Base-by-base conservation (phyloP, 2,113 vertebrate genomes). In the Chamaea fasciata region DNA sequence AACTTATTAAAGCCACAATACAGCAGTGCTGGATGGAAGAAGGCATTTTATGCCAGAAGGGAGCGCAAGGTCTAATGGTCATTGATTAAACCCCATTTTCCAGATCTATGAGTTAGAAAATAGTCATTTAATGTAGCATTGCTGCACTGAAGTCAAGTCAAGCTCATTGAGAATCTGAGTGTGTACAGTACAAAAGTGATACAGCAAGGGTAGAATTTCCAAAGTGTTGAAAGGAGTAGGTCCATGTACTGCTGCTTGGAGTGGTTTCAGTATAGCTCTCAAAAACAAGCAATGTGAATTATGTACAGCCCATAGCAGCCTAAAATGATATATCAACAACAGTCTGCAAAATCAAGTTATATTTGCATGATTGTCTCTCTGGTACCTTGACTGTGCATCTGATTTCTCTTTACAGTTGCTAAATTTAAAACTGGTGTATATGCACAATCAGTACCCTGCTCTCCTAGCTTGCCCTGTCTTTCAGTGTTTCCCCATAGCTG, bases 31-130 rank as follows among this genome's bases (percentile, higher is more conserved):
- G 81, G 74, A 91, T 96, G 83, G 84, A 91, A 87, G 81, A 95
- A 95, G 67, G 69, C 87, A 94, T 97, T 96, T 95, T 95, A 73
- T 95, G 68, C 74, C 68, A 94, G 90, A 92, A 93, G 49, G 39
- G 82, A 96, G 87, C 1, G 1, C 92, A 96, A 84, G 94, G 83
- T 97, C 93, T 95, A 93, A 95, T 96, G 96, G 96, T 96, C 94
- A 95, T 96, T 96, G 96, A 97, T 97, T 97, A 97, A 96, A 97
- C 76, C 67, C 96, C 87, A 92, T 97, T 97, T 97, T 97, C 96
- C 97, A 95, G 97, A 95, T 83, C 96, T 90, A 0, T 97, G 97
- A 95, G 89, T 97, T 97, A 97, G 97, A 97, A 97, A 97, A 97
- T 97, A 97, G 92, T 65, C 83, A 83, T 94, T 97, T 97, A 97